Base-by-base conservation (phyloP, 1,140 invertebrate species). In the Schlechtendalia chinensis region DNA sequence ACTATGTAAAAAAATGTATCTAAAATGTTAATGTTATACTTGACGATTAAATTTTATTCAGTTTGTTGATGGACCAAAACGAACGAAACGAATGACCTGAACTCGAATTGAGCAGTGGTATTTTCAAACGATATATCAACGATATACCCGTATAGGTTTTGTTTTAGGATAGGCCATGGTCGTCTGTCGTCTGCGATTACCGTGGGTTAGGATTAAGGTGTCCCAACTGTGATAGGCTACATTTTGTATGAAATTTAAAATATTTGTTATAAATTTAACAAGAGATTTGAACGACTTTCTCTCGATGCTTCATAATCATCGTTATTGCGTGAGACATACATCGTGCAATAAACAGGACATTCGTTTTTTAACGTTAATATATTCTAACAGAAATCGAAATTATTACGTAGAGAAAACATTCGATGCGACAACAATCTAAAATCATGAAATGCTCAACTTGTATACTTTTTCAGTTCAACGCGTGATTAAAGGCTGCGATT, bases 81-180 rank as follows among this genome's bases (percentile, higher is more conserved):
- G 74, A 77, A 77, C 54, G 75, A 61, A 79, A 79, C 75, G n/a
- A 45, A 79, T 63, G 75, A 79, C 75, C 75, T 79, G 58, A 79
- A 79, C 24, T 54, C 69, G 17, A 72, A 72, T 22, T 72, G 24
- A 72, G 69, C 50, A 72, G 24, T 72, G 69, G 47, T 72, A 53
- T 29, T 72, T 72, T 54, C 54, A 54, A 54, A 29, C 47, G 17
- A 54, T 29, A 72, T 29, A 71, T 71, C 19, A 54, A 29, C 47
- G 17, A 54, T 29, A 72, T 29, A 71, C 53, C 19, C 19, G 16
- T n/a, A 67, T 59, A 22, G 75, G 58, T 58, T 79, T 47, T 59
- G 45, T 58, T 75, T 77, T 77, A 77, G 74, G 32, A 45, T 77
- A 77, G 54, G 56, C 53, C 72, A 75, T 56, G 29, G 47, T 14